Evolutionary conservation across 2,113 vertebrate genomes (phyloP), one percentile per base, ranked within the genome.

Genomic region (Crypturellus undulatus): DNA sequence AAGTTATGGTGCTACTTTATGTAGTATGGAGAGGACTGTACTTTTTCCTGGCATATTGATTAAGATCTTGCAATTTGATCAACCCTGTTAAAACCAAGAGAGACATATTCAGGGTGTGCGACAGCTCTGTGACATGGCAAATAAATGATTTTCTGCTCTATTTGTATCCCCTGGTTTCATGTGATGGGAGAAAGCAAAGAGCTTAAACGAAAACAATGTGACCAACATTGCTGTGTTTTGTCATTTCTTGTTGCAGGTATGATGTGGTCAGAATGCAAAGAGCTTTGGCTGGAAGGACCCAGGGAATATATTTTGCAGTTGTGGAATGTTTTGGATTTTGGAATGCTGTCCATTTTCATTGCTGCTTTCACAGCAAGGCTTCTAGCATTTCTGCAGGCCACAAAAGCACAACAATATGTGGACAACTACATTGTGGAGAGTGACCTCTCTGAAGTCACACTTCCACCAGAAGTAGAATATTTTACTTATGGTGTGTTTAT

Each of bases 261-360:
- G 99, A 99, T 99, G 98, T 99, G 99, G 99, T 98, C 98, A 6
- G 98, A 99, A 95, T 99, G 98, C 94, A 99, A 99, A 88, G 99
- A 99, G 89, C 97, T 99, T 13, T 99, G 99, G 99, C 96, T 98
- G 28, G 98, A 99, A 96, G 99, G 99, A 14, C 98, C 98, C 10
- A 97, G 98, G 86, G 99, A 99, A 62, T 99, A 99, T 90, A 97
- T 99, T 59, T 89, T 98, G 96, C 99, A 99, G 92, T 60, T 99
- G 59, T 99, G 99, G 99, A 99, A 99, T 12, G 98, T 99, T 73
- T 95, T 99, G 25, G 99, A 99, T 94, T 99, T 99, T 1, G 98
- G 98, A 72, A 99, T 99, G 99, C 96, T 99, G 21, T 99, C 99
- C 82, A 98, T 99, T 95, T 99, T 99, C 96, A 99, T 99, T 24